Evolutionary conservation across 2,888 invertebrate species (phyloP), one percentile per base, ranked within the genome.

Genomic region (Leptopilina myrica): DNA sequence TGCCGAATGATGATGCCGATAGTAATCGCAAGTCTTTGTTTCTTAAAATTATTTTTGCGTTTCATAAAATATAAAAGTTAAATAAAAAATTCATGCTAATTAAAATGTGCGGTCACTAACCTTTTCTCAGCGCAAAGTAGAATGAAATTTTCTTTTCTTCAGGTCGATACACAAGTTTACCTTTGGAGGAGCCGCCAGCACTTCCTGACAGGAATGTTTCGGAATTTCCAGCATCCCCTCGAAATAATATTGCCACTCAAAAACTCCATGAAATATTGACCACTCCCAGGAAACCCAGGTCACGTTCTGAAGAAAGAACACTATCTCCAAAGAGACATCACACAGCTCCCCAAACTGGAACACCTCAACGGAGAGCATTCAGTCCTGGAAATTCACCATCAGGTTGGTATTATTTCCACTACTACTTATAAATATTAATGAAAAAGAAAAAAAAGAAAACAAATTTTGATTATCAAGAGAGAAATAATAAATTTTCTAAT

Each of bases 231-330:
- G 67, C 77, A 75, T 76, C 43, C 81, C 84, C 62, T 1, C 91
- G 93, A 76, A 94, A 94, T 86, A 95, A 95, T 89, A 92, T 95
- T 0, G 96, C 96, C 0, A 96, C 96, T 0, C 95, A 96, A 87
- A 96, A 95, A 86, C 91, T 96, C 0, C 96, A 96, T 89, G 96
- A 96, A 86, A 89, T 96, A 4, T 88, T 96, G 0, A 94, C 95
- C 1, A 96, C 96, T 0, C 96, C 96, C 0, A 93, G 95, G 40
- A 96, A 95, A 86, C 91, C 92, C 59, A 90, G 92, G 64, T 88
- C 91, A 59, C 88, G 88, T 78, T 89, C 90, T 56, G 91, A 91
- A 64, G 91, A 91, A 77, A 86, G 91, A 69, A 89, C 89, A 11
- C 79, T 90, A 11, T 90, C 90, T 14, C 90, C 91, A n/a, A 89